phyloP scores from a whole-genome alignment of 2,797 vertebrate species.

The Champsocephalus esox region DNA sequence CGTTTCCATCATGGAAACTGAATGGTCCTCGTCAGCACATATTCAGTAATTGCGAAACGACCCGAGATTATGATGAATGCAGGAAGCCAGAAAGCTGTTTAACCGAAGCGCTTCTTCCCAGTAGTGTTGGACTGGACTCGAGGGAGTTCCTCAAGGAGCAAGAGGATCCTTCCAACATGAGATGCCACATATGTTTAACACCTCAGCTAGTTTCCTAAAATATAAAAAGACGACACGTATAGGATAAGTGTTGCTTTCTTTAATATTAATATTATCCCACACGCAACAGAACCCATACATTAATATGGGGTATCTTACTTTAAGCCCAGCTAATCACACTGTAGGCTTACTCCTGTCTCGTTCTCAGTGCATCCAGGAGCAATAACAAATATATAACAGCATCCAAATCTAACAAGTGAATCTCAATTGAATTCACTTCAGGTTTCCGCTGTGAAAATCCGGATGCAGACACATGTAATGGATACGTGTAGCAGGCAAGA shows the following conservation, averaged over 20 bases:
- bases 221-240: not conserved
- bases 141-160: slow-evolving; percentile 31
- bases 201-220: not conserved
- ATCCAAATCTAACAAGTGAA: slow-evolving; percentile 6
- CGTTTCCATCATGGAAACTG: slow-evolving; percentile 39
- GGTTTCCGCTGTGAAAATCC: slow-evolving; percentile 5
- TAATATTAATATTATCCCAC: not conserved
- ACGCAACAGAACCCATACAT: not conserved
- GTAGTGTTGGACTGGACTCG: slow-evolving; percentile 2
- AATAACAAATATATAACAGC: slow-evolving; percentile 3
- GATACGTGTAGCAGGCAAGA: slow-evolving; percentile 3
- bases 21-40: slow-evolving; percentile 51
- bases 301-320: slow-evolving; percentile 2
- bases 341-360: not conserved
- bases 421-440: slow-evolving; percentile 14
- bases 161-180: slow-evolving; percentile 9
- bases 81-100: slow-evolving; percentile 39
- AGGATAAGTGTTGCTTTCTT: not conserved
- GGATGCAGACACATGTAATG: slow-evolving; percentile 14
- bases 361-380: not conserved
- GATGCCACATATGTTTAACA: slow-evolving; percentile 3
- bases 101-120: slow-evolving; percentile 10
- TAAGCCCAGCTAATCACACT: not conserved
- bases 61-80: slow-evolving; percentile 41
- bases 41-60: slow-evolving; percentile 39